Conservation (phyloP, 2,888 invertebrate species). For the Ophioninae sp. region DNA sequence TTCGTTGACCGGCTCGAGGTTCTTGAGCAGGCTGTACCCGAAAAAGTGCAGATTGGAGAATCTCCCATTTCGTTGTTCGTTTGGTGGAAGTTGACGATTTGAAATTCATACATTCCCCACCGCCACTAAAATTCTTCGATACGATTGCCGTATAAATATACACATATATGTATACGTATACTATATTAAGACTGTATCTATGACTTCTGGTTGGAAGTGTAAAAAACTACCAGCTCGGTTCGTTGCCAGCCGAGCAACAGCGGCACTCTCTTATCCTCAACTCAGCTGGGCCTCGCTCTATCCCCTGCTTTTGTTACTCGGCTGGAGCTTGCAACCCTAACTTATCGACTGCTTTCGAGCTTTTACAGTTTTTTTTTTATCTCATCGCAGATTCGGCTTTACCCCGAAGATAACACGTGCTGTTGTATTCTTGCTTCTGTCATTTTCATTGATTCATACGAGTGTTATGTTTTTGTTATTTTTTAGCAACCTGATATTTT, state of each 20-base stretch:
- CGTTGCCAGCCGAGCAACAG: slow-evolving; percentile 51
- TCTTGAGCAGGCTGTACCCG: background rate
- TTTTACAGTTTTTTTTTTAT: slow-evolving; percentile 29
- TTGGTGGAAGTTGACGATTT: background rate
- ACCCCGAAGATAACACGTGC: slow-evolving; percentile 29
- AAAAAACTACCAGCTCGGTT: slow-evolving; percentile 48
- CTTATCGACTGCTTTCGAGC: slow-evolving; percentile 77
- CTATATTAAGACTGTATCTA: slow-evolving; percentile 1
- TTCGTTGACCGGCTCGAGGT: background rate
- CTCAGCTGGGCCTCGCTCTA: background rate
- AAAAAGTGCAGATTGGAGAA: background rate
- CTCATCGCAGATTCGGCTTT: background rate
- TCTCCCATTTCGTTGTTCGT: background rate
- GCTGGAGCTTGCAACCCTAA: slow-evolving; percentile 75
- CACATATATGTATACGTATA: slow-evolving; percentile 11
- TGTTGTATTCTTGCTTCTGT: slow-evolving; percentile 4
- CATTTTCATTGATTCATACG: slow-evolving; percentile 35
- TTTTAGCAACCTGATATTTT: slow-evolving; percentile 17
- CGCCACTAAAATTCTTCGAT: background rate
- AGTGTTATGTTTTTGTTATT: slow-evolving; percentile 38
- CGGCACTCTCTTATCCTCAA: slow-evolving; percentile 32
- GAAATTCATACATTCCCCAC: background rate
- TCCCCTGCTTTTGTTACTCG: slow-evolving; percentile 30
- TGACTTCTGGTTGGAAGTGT: slow-evolving; percentile 11
- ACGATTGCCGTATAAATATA: background rate